A percentile compares a stretch with the other conserved stretches of the same genome.
Conservation (phyloP, 2,113 vertebrate genomes). For the Chascanopsetta lugubris region DNA sequence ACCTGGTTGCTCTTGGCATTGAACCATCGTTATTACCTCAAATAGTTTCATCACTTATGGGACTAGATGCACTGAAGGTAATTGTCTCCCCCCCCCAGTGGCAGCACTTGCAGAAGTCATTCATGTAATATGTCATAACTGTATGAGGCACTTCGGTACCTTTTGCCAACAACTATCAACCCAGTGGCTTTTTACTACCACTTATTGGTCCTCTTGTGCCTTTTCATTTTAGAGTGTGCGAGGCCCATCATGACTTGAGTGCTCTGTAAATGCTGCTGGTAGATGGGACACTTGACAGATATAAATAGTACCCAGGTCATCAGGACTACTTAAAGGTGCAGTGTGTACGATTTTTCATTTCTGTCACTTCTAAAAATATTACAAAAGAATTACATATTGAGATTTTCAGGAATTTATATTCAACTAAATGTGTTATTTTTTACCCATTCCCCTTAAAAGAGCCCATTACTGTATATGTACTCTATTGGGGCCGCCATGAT, state of each 20-base stretch:
- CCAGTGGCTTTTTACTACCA: slow-evolving; percentile 45
- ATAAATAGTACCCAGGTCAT: slow-evolving; percentile 52
- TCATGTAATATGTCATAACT: slow-evolving; percentile 30
- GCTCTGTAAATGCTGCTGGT: slow-evolving; percentile 44
- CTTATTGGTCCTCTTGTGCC: slow-evolving; percentile 18
- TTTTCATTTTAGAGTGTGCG: slow-evolving; percentile 14
- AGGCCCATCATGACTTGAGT: slow-evolving; percentile 51
- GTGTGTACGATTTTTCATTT: too few relatives aligned
- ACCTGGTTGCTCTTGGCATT: slow-evolving; percentile 5
- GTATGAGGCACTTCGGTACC: slow-evolving; percentile 27
- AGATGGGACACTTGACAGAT: slow-evolving; percentile 41
- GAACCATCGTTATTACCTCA: slow-evolving; percentile 18
- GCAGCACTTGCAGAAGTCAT: slow-evolving; percentile 22
- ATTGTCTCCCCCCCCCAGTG: slow-evolving; percentile 11
- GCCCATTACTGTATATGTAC: too few relatives aligned
- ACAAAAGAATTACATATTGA: too few relatives aligned
- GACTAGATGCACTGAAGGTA: background rate
- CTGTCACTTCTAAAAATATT: too few relatives aligned
- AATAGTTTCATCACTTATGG: slow-evolving; percentile 25
- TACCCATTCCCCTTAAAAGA: too few relatives aligned
- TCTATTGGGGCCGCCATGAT: too few relatives aligned
- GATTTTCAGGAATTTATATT: too few relatives aligned
- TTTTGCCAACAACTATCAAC: slow-evolving; percentile 29
- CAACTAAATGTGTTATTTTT: too few relatives aligned
- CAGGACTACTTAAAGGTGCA: slow-evolving; percentile 32